phyloP scores from a whole-genome alignment of 2,113 vertebrate species.

The Egretta garzetta region DNA sequence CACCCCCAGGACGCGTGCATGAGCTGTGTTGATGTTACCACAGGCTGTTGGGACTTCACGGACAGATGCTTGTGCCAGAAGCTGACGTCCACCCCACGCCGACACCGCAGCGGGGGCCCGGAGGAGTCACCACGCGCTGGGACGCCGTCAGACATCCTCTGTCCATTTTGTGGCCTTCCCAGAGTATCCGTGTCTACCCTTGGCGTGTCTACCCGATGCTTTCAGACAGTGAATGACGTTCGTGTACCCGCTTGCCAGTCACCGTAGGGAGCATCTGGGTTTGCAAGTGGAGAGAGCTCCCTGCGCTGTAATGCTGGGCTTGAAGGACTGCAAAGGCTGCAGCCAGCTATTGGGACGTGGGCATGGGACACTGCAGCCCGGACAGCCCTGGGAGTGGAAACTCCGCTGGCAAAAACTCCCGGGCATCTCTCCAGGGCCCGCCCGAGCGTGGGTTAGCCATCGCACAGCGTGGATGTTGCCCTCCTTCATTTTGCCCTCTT shows the following conservation, averaged over 20 bases:
- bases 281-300: neutral
- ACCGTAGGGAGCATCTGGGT: neutral
- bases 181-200: neutral
- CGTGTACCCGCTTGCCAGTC: neutral
- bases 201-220: neutral
- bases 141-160: neutral
- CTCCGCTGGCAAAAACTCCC: rapidly evolving
- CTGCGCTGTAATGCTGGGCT: neutral
- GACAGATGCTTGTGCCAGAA: neutral
- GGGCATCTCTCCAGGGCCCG: neutral
- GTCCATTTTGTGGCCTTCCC: neutral
- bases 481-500: neutral
- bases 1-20: neutral
- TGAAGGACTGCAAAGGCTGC: neutral
- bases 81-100: too few relatives aligned
- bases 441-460: rapidly evolving
- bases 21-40: neutral
- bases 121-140: neutral
- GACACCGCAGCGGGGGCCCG: rapidly evolving
- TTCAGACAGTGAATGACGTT: neutral
- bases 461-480: neutral
- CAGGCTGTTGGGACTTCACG: rapidly evolving
- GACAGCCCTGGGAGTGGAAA: rapidly evolving
- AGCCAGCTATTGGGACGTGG: neutral
- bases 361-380: neutral